Evolutionary conservation across 2,888 invertebrate species (phyloP), one percentile per base, ranked within the genome.

Genomic region (Catocala fraxini): DNA sequence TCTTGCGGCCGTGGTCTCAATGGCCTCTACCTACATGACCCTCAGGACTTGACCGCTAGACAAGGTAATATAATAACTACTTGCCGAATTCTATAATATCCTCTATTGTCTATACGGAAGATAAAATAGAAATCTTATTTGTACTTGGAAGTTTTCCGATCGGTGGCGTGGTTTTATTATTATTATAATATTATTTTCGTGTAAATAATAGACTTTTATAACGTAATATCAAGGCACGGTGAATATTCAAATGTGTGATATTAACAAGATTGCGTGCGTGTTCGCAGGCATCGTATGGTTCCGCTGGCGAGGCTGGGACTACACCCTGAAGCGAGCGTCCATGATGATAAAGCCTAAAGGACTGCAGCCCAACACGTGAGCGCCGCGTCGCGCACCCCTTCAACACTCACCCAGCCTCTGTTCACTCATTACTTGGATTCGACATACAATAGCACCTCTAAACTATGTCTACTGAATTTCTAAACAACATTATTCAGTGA

Each of bases 271-370:
- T 10, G 10, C 9, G 35, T 39, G 35, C 35, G 15, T 43, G 9
- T 51, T 82, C 87, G 66, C 88, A 97, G 97, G 97, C 70, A 98
- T 98, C 77, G 98, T 98, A 6, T 98, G 98, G 98, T 98, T 98
- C 96, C 97, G 98, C 82, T 98, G 98, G 98, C 96, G 98, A 91
- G 98, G 98, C 58, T 98, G 98, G 98, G 98, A 98, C 90, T 98
- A 98, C 93, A 98, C 98, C 13, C 91, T 98, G 70, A 98, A 98
- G 90, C 96, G 96, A 80, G 97, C 98, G 1, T 96, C 96, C 63
- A 98, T 98, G 98, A 98, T 98, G 98, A 98, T 98, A 84, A 97
- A 97, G 86, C 98, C 98, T 45, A 96, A 96, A 90, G 96, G 96
- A 63, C 93, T 95, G 73, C 90, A 89, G 74, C 90, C 93, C 55